Base-by-base conservation (phyloP, 2,888 invertebrate species). In the Tachystola acroxantha region DNA sequence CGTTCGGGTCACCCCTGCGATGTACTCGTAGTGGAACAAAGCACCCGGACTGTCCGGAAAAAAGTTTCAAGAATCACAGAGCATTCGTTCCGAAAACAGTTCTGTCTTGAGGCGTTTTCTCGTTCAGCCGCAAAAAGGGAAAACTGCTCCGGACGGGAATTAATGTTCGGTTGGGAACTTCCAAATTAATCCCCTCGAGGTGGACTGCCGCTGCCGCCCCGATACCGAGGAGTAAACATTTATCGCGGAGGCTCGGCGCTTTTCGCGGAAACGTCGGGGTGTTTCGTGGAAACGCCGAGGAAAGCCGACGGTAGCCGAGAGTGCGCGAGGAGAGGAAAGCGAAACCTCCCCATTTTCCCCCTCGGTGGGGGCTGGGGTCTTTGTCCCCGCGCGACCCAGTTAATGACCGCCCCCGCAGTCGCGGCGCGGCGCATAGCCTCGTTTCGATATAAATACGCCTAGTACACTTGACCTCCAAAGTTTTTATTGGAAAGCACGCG, bases 381-480 rank as follows among this genome's bases (percentile, higher is more conserved):
- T 81, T 79, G 84, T 76, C 73, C 84, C 81, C 74, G 63, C 66
- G 65, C 84, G 84, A 86, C 85, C 85, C 77, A 86, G 84, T 84
- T 86, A 85, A 85, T 85, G 85, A 84, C 84, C 84, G 79, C 78
- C 82, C 66, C 75, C 74, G 73, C 68, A 78, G 79, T 74, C 77
- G 71, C 16, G n/a, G n/a, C n/a, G n/a, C 74, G 70, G 73, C 74
- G 62, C 65, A 73, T 75, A 80, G 79, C 77, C 84, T 78, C 79
- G 81, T 70, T 71, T 59, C 72, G 80, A 81, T 82, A 86, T 85
- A 86, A 84, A 85, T 84, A 82, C 82, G 79, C 84, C 82, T 80
- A 82, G 84, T 85, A 85, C 85, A 85, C 85, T 86, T 86, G 85
- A 86, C 85, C 85, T 85, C 84, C 73, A 85, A 85, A 84, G 78